phyloP scores from a whole-genome alignment of 2,113 vertebrate species.

The Andinoacara biseriatus region DNA sequence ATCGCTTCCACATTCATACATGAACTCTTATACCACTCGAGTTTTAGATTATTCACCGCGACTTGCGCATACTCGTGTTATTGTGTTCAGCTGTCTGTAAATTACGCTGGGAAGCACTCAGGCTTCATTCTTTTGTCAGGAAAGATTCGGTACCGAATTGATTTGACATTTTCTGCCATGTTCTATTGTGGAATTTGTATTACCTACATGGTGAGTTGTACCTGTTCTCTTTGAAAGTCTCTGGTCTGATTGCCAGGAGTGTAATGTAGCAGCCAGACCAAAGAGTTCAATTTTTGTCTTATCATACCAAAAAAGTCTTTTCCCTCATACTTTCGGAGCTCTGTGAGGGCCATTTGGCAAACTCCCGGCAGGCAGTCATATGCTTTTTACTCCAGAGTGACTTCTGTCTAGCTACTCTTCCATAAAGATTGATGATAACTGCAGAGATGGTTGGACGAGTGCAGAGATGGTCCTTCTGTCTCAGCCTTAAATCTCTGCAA shows the following conservation, averaged over 20 bases:
- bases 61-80: background rate
- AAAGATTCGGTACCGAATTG: slow-evolving; percentile 13
- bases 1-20: background rate
- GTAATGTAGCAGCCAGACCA: slow-evolving; percentile 24
- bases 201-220: slow-evolving; percentile 14
- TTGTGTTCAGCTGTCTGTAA: background rate
- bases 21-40: background rate
- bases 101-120: background rate
- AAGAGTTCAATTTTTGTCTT: slow-evolving; percentile 44
- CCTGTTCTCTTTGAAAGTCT: slow-evolving; percentile 36
- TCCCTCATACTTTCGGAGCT: slow-evolving; percentile 24
- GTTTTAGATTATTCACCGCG: background rate
- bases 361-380: slow-evolving; percentile 51
- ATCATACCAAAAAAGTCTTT: slow-evolving; percentile 38
- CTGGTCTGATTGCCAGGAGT: slow-evolving; percentile 25
- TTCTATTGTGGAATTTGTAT: slow-evolving; percentile 9
- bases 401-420: slow-evolving; percentile 55
- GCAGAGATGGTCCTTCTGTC: slow-evolving; percentile 61
- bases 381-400: slow-evolving; percentile 54
- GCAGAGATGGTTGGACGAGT: slow-evolving; percentile 52
- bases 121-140: slow-evolving; percentile 1
- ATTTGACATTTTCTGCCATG: slow-evolving; percentile 16
- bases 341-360: slow-evolving; percentile 53
- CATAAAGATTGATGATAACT: slow-evolving; percentile 64
- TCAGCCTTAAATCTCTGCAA: slow-evolving; percentile 41